Evolutionary conservation across 1,140 invertebrate genomes (phyloP), one percentile per base, ranked within the genome.

Genomic region (Caenorhabditis latens): DNA sequence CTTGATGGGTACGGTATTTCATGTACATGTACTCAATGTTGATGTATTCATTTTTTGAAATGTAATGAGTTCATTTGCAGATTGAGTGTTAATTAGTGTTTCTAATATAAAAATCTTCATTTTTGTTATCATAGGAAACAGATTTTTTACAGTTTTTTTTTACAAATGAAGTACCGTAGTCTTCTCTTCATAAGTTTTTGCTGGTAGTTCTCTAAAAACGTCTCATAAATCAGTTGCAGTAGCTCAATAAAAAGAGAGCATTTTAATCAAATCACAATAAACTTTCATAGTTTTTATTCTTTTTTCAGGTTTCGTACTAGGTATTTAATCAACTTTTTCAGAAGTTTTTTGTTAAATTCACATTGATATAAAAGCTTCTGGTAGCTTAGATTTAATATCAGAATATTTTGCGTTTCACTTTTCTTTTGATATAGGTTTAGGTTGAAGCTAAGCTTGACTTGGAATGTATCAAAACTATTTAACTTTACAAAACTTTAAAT

Each of bases 1-100:
- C 71, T 79, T 43, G 6, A n/a, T 11, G n/a, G 71, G 40, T 79
- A 79, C 71, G 43, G 71, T 79, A 79, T 50, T 46, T 46, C 65
- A 71, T 71, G 11, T 5, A 46, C 5, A 32, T 32, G 32, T 32
- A 32, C 32, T 32, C 32, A 32, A 32, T 32, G 32, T n/a, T 79
- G 13, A 53, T 11, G 7, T 79, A 24, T 79, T 58, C 57, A 19
- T 21, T 58, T 21, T 58, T 58, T 58, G 57, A n/a, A 11, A 16
- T 58, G 8, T 5, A 32, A 58, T 58, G 13, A n/a, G 6, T n/a
- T 58, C 55, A 58, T 58, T n/a, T 58, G 32, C 32, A 32, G 32
- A 32, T 53, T 53, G n/a, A n/a, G 57, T 58, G 50, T 53, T 53
- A 53, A 53, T 53, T 53, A 53, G 50, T 11, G 13, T 11, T 53